Evolutionary conservation across 2,113 vertebrate species (phyloP).

Genomic region (Thymallus thymallus): DNA sequence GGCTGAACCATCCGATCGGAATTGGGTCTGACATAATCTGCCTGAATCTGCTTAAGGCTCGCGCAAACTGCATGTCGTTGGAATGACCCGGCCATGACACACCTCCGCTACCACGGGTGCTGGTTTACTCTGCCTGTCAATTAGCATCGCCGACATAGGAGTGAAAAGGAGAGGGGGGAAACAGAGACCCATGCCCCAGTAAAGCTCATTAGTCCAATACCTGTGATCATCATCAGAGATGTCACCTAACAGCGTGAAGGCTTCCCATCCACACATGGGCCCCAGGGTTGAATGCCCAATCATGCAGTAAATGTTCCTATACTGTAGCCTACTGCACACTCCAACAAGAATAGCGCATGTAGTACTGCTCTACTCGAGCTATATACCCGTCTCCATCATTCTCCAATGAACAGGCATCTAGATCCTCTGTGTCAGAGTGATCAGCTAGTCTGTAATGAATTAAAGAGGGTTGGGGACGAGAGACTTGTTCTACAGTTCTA

Average conservation of each 20-base stretch:
- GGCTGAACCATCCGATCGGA: conserved; percentile 61
- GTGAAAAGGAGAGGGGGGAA: conserved; percentile 40
- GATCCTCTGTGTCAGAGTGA: conserved; percentile 13
- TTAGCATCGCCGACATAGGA: conserved; percentile 56
- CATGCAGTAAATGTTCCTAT: conserved; percentile 71
- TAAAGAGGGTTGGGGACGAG: neutral
- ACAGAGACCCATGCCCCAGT: conserved; percentile 58
- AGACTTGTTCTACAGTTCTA: neutral
- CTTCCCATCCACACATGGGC: conserved; percentile 61
- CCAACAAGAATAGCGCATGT: conserved; percentile 8
- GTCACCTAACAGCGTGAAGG: conserved; percentile 60
- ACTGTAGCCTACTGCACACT: conserved; percentile 8
- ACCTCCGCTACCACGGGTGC: conserved; percentile 51
- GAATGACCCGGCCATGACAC: conserved; percentile 68
- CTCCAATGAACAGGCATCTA: conserved; percentile 27
- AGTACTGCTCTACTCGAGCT: conserved; percentile 52
- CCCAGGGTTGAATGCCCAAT: conserved; percentile 64
- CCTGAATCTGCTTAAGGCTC: conserved; percentile 72
- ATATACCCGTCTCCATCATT: conserved; percentile 45
- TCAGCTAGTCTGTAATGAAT: conserved; percentile 6
- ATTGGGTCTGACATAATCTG: conserved; percentile 78
- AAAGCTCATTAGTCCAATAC: conserved; percentile 79
- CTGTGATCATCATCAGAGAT: conserved; percentile 75
- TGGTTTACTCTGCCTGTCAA: conserved; percentile 40
- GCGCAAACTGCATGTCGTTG: conserved; percentile 65